Evolutionary conservation across 2,888 invertebrate genomes (phyloP).

Genomic region (Drosophila eohydei): DNA sequence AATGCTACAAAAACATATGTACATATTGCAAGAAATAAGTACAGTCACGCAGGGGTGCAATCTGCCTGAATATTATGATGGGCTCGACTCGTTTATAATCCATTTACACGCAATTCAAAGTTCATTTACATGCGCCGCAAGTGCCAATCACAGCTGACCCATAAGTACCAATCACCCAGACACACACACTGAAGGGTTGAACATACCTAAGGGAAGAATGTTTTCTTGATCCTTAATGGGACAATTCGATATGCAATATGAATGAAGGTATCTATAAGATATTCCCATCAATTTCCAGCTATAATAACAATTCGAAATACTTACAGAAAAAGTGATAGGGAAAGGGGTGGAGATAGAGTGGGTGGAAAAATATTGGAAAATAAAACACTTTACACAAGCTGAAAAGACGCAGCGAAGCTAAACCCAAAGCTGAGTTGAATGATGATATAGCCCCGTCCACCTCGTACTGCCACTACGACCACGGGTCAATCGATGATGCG

Average conservation of each 20-base stretch:
- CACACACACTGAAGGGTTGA: neutral
- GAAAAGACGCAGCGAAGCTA: constrained; percentile 35
- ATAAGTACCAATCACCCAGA: constrained; percentile 11
- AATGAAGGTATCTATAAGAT: constrained; percentile 47
- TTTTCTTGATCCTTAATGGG: constrained; percentile 20
- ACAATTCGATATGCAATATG: constrained; percentile 49
- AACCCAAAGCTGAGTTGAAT: constrained; percentile 56
- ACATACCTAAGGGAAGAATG: constrained; percentile 9
- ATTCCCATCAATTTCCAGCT: constrained; percentile 56
- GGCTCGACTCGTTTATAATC: neutral
- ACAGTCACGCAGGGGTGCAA: neutral
- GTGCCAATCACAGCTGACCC: constrained; percentile 22
- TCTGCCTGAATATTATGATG: neutral
- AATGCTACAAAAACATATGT: neutral
- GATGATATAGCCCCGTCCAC: constrained; percentile 28
- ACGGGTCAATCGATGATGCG: constrained; percentile 66
- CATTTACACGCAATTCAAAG: constrained; percentile 16
- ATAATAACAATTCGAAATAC: constrained; percentile 49
- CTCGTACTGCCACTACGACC: neutral
- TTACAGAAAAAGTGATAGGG: constrained; percentile 5
- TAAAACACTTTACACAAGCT: constrained; percentile 55
- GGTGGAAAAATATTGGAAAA: constrained; percentile 48
- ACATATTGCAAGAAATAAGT: neutral
- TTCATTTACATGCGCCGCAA: constrained; percentile 29
- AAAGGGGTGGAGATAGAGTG: neutral